Evolutionary conservation across 2,888 invertebrate species (phyloP).

Genomic region (Quadroppia sp.): DNA sequence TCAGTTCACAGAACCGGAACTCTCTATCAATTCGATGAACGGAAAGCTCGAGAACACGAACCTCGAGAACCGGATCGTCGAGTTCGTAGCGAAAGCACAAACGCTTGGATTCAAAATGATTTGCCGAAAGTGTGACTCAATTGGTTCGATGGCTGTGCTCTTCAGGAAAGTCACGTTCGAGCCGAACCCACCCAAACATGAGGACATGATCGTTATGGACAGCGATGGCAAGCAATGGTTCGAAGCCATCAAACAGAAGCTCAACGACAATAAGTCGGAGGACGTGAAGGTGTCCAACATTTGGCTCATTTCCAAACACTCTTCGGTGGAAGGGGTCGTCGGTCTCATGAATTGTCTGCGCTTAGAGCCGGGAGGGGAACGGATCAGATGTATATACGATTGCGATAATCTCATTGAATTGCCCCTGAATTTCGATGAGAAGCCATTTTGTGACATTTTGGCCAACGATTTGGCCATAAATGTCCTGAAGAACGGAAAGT

Average conservation of each 20-base stretch:
- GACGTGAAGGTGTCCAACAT: conserved; percentile 54
- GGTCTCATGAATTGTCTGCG: conserved; percentile 87
- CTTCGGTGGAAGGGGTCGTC: conserved; percentile 69
- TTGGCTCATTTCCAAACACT: conserved; percentile 65
- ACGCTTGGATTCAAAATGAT: conserved; percentile 42
- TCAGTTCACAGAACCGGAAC: background rate
- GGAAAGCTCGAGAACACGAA: background rate
- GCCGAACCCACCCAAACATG: background rate
- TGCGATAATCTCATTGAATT: conserved; percentile 49
- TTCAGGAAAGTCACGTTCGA: conserved; percentile 58
- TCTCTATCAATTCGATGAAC: background rate
- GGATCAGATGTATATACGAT: conserved; percentile 60
- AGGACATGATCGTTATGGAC: background rate
- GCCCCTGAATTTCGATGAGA: conserved; percentile 57
- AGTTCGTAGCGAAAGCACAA: background rate
- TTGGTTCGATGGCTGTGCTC: conserved; percentile 58
- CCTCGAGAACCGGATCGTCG: background rate
- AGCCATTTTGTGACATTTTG: conserved; percentile 49
- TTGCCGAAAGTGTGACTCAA: conserved; percentile 62
- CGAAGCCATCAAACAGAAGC: background rate
- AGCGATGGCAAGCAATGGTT: background rate
- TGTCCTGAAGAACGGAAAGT: conserved; percentile 45
- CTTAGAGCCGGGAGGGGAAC: conserved; percentile 75
- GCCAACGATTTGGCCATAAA: conserved; percentile 35
- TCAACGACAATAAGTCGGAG: conserved; percentile 64